Percentiles rank a stretch among this genome's conserved stretches.
phyloP scores from a whole-genome alignment of 1,140 invertebrate genomes.

The Temnothorax curvispinosus region DNA sequence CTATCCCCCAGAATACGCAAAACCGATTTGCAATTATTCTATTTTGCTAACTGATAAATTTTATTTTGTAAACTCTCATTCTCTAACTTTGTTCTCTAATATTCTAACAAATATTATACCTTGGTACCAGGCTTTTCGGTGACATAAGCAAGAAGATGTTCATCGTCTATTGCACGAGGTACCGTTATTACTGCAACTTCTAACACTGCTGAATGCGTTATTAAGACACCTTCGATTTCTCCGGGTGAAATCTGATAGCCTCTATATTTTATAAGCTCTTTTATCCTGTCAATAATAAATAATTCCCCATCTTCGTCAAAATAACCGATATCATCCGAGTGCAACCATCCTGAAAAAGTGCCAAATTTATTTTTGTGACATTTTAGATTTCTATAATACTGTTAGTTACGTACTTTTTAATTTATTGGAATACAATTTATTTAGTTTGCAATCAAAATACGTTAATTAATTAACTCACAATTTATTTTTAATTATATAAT shows the following conservation, averaged over 20 bases:
- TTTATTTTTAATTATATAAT: not conserved
- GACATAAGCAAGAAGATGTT: constrained; percentile 87
- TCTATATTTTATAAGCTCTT: constrained; percentile 88
- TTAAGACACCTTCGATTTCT: constrained; percentile 87
- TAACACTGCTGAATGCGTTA: constrained; percentile 85
- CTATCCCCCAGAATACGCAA: not conserved
- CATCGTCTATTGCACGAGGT: constrained; percentile 85
- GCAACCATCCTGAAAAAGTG: constrained; percentile 85
- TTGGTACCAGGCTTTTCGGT: constrained; percentile 58
- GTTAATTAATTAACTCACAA: not conserved
- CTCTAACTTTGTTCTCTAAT: not conserved
- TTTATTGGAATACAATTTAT: too few relatives aligned
- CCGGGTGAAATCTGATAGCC: constrained; percentile 87
- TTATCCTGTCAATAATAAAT: constrained; percentile 87
- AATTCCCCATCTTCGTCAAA: constrained; percentile 85
- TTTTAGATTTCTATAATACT: too few relatives aligned
- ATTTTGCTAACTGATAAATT: not conserved
- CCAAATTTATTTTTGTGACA: constrained; percentile 72
- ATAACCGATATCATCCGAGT: constrained; percentile 87
- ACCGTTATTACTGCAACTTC: constrained; percentile 88
- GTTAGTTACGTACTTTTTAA: too few relatives aligned
- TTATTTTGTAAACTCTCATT: not conserved
- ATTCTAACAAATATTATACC: constrained; percentile 38
- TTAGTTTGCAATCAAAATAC: not conserved
- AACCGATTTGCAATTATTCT: not conserved